Evolutionary conservation across 92 coral and sea anemone genomes (phyloP).

Genomic region (Siderastrea siderea): DNA sequence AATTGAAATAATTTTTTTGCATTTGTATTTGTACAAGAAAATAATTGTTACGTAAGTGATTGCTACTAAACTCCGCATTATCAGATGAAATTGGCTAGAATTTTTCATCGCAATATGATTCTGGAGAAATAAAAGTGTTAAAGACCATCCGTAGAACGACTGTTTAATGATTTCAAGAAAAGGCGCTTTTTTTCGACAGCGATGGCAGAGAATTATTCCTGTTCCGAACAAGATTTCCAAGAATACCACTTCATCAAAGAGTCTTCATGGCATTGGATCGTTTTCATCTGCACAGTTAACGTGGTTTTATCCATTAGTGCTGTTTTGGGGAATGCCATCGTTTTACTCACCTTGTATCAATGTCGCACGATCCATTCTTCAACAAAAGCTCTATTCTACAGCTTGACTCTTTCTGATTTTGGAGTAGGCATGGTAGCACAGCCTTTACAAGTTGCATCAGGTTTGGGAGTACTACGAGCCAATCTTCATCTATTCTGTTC

Average conservation of each 20-base stretch:
- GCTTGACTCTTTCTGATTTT: slow-evolving; percentile 60
- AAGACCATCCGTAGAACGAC: background rate
- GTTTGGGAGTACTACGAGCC: slow-evolving; percentile 30
- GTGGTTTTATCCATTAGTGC: slow-evolving; percentile 19
- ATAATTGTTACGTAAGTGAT: background rate
- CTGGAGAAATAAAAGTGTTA: background rate
- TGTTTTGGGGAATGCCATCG: slow-evolving; percentile 34
- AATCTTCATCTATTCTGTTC: slow-evolving; percentile 48
- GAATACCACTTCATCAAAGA: slow-evolving; percentile 40
- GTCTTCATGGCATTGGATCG: background rate
- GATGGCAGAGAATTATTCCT: background rate
- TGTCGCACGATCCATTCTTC: slow-evolving; percentile 48
- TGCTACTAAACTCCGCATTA: background rate
- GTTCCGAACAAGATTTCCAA: slow-evolving; percentile 37
- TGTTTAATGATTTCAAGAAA: too few relatives aligned
- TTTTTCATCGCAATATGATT: background rate
- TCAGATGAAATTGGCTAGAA: background rate
- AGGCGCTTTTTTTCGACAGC: background rate
- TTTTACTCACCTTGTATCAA: slow-evolving; percentile 27
- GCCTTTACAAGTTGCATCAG: slow-evolving; percentile 60
- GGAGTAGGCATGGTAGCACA: slow-evolving; percentile 69
- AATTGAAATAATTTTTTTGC: background rate
- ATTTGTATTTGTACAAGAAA: slow-evolving; percentile 15
- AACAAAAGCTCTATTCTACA: slow-evolving; percentile 58
- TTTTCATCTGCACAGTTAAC: slow-evolving; percentile 38